Evolutionary conservation across 2,113 vertebrate genomes (phyloP).

Genomic region (Nothoprocta pentlandii): DNA sequence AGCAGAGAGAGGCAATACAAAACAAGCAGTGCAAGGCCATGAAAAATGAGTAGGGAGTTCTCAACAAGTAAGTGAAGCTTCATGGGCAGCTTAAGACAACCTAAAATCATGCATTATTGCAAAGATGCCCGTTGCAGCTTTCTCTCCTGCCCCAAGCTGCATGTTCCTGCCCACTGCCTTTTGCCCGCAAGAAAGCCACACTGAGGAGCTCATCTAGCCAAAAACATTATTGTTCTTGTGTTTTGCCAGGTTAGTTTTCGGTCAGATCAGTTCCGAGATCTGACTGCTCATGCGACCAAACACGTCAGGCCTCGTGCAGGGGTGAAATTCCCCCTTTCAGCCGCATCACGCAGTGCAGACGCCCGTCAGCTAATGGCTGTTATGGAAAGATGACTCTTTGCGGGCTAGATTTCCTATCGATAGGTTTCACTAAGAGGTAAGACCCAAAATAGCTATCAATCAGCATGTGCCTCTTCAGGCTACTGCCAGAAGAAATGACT

Average conservation of each 20-base stretch:
- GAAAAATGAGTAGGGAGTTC: not conserved
- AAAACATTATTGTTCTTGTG: rapidly evolving
- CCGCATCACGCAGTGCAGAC: not conserved
- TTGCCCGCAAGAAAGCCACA: not conserved
- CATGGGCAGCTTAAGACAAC: not conserved
- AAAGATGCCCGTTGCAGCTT: not conserved
- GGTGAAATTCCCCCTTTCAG: not conserved
- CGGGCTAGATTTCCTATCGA: not conserved
- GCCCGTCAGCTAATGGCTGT: not conserved
- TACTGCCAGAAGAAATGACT: conserved; percentile 4
- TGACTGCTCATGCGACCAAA: not conserved
- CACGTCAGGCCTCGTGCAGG: rapidly evolving
- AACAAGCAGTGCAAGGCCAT: not conserved
- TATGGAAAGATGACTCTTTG: not conserved
- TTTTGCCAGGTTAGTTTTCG: not conserved
- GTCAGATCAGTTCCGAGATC: not conserved
- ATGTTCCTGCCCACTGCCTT: not conserved
- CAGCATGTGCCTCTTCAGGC: not conserved
- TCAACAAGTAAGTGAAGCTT: not conserved
- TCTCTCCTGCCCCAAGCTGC: not conserved
- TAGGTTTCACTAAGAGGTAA: not conserved
- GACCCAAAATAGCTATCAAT: conserved; percentile 2
- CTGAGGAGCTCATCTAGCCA: not conserved
- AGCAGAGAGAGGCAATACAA: not conserved
- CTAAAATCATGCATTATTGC: not conserved